These are phyloP conservation scores for Sarcophaga caerulescens DNA, from an alignment of 2,888 invertebrate genomes.

Conservation along the genomic window DNA sequence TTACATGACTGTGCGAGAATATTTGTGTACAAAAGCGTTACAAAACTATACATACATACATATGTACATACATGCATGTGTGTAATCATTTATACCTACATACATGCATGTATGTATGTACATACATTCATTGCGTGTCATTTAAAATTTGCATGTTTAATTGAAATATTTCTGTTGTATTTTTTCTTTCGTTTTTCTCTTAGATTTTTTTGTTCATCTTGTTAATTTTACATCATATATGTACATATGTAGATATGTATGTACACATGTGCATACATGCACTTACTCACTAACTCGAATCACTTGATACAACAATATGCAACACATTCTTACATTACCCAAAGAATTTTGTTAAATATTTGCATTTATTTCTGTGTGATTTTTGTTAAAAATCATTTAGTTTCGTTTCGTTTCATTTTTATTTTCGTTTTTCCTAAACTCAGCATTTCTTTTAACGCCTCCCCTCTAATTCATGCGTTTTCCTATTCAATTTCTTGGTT, in stretches of 20 bases:
- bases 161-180: constrained; percentile 63
- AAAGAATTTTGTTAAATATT: constrained; percentile 55
- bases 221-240: constrained; percentile 53
- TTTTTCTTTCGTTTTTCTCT: constrained; percentile 15
- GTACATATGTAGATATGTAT: constrained; percentile 15
- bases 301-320: neutral
- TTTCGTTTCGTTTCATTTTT: neutral
- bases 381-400: constrained; percentile 9
- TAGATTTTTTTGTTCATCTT: constrained; percentile 45
- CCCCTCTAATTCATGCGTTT: constrained; percentile 5
- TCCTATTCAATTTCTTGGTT: constrained; percentile 11
- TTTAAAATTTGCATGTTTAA: constrained; percentile 69
- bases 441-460: neutral
- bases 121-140: constrained; percentile 58
- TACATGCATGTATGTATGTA: neutral
- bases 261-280: constrained; percentile 15
- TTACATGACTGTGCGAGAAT: neutral
- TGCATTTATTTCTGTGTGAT: constrained; percentile 41
- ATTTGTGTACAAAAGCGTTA: neutral
- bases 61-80: neutral
- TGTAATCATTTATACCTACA: too few species aligned
- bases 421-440: neutral
- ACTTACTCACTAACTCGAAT: neutral
- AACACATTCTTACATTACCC: constrained; percentile 44
- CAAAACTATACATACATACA: neutral